phyloP scores from a whole-genome alignment of 2,888 invertebrate genomes.

The Megalurothrips usitatus region DNA sequence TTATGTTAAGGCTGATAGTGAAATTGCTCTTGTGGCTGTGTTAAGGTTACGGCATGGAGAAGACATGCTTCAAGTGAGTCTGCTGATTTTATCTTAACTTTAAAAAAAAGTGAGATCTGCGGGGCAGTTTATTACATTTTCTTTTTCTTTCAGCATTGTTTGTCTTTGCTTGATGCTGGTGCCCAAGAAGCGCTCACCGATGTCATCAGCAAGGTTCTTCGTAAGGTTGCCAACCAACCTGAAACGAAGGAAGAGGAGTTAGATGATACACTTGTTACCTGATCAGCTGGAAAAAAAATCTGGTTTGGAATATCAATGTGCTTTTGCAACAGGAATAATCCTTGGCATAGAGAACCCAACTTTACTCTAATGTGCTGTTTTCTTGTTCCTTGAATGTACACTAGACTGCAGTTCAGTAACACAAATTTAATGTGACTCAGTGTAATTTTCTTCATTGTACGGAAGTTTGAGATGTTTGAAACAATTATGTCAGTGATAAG shows the following conservation, averaged over 20 bases:
- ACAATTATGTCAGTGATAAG: too few species aligned
- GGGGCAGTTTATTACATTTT: slow-evolving; percentile 26
- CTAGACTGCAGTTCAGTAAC: neutral
- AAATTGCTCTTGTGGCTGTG: slow-evolving; percentile 83
- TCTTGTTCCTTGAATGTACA: neutral
- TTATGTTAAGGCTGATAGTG: slow-evolving; percentile 89
- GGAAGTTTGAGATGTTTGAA: too few species aligned
- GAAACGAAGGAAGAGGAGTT: slow-evolving; percentile 87
- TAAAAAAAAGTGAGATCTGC: neutral
- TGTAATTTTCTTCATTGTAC: too few species aligned
- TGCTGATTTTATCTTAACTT: neutral
- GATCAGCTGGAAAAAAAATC: slow-evolving; percentile 45
- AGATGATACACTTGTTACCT: slow-evolving; percentile 85
- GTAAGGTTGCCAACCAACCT: slow-evolving; percentile 68
- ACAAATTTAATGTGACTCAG: neutral
- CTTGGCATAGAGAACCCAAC: neutral
- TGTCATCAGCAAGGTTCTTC: slow-evolving; percentile 82
- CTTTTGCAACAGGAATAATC: neutral
- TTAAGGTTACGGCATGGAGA: slow-evolving; percentile 74
- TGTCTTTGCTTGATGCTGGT: slow-evolving; percentile 74
- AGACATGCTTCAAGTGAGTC: slow-evolving; percentile 61
- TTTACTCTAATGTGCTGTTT: neutral
- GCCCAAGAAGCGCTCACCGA: slow-evolving; percentile 84
- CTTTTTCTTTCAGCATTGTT: slow-evolving; percentile 58
- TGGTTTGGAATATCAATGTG: too few species aligned